A percentile compares a stretch with the other conserved stretches of the same genome.
These are phyloP conservation scores for Eulithis testata DNA, from an alignment of 2,888 invertebrate species.

Conservation along the genomic window DNA sequence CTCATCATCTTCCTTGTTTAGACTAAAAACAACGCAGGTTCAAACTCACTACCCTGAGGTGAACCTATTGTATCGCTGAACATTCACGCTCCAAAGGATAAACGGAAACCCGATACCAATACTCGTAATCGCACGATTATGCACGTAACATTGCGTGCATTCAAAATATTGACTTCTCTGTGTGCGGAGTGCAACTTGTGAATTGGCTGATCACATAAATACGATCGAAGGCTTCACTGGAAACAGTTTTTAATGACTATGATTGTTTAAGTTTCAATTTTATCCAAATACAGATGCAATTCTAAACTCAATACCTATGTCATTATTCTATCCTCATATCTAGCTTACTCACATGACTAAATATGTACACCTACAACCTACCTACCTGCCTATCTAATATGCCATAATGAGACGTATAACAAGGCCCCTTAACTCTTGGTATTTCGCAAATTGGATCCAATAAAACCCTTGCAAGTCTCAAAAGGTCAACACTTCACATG, in stretches of 20 bases:
- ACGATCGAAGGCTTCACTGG: slow-evolving; percentile 15
- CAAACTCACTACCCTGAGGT: slow-evolving; percentile 38
- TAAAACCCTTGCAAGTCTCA: slow-evolving; percentile 15
- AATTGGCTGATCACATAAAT: slow-evolving; percentile 9
- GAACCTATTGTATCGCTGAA: slow-evolving; percentile 44
- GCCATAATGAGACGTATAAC: too few relatives aligned
- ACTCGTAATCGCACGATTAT: slow-evolving; percentile 45
- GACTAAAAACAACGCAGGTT: slow-evolving; percentile 36
- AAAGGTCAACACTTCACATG: slow-evolving; percentile 23
- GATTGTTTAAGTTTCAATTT: not conserved
- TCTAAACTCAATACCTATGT: too few relatives aligned
- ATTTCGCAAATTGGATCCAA: slow-evolving; percentile 17
- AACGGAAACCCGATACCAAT: slow-evolving; percentile 45
- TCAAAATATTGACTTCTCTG: slow-evolving; percentile 38
- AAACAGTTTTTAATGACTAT: slow-evolving; percentile 9
- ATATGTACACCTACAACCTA: too few relatives aligned
- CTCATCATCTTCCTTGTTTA: slow-evolving; percentile 3
- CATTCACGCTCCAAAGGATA: slow-evolving; percentile 46
- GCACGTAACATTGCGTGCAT: slow-evolving; percentile 41
- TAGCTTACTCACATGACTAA: too few relatives aligned
- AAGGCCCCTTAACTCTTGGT: too few relatives aligned
- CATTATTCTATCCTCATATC: not conserved
- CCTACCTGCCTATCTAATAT: too few relatives aligned
- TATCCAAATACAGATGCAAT: too few relatives aligned
- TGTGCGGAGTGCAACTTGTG: slow-evolving; percentile 18